Percentiles rank a stretch among this genome's conserved stretches.
These are phyloP conservation scores for Thalassarche chlororhynchos DNA, from an alignment of 2,113 vertebrate genomes.

Conservation along the genomic window DNA sequence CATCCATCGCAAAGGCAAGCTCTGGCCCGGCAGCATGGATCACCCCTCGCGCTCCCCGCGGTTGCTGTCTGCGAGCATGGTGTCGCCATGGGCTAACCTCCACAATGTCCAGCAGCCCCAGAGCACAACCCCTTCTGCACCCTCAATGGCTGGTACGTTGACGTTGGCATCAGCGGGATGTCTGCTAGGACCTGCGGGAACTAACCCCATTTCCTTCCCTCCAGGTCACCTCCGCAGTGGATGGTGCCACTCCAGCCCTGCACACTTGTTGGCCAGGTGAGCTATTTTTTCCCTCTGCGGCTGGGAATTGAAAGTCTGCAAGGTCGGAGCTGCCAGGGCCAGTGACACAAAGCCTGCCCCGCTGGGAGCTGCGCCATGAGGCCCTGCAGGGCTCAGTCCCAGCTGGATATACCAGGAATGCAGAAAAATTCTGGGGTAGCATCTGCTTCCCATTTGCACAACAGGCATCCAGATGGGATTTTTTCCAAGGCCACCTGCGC, in stretches of 20 bases:
- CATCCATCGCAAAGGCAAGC: fast-evolving
- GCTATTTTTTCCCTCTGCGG: background rate
- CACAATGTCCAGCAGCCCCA: background rate
- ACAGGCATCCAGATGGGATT: background rate
- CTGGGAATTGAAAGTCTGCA: background rate
- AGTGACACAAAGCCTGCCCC: background rate
- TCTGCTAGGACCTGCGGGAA: background rate
- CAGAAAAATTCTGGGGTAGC: background rate
- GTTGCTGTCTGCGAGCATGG: fast-evolving
- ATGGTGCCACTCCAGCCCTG: background rate
- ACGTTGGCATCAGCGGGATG: background rate
- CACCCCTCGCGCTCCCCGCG: background rate
- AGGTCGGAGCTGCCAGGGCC: background rate
- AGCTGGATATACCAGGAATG: background rate
- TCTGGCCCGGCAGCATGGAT: background rate
- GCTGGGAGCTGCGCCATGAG: background rate
- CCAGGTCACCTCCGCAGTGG: background rate
- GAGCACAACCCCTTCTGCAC: background rate
- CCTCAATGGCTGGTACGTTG: background rate
- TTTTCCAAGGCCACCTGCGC: background rate
- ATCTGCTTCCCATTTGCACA: background rate
- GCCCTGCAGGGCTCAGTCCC: background rate
- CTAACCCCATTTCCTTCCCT: background rate
- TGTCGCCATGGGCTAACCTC: background rate
- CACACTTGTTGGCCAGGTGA: background rate